Evolutionary conservation across 1,140 invertebrate species (phyloP), one percentile per base, ranked within the genome.

Genomic region (Steinernema feltiae): DNA sequence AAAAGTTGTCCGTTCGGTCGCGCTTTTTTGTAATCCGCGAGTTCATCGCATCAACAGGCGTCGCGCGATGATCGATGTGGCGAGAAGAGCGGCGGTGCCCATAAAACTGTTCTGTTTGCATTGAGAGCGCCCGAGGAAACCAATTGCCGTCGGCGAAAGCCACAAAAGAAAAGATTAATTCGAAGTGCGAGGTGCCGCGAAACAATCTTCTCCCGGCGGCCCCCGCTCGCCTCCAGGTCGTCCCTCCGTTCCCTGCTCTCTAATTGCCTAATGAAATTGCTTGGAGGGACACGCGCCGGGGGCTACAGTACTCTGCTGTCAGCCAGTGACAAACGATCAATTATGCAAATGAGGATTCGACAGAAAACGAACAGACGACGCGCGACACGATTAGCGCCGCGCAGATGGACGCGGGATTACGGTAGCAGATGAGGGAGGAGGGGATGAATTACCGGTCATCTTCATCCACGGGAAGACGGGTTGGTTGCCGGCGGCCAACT

Each of bases 381-480:
- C 72, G 41, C 32, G 72, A 73, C 41, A 35, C 35, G 41, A 73
- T 73, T 71, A 21, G 17, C n/a, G 30, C 17, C 21, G 72, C 30
- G n/a, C 7, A 31, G 2, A 30, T 7, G 30, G 2, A n/a, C 30
- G 35, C 30, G 70, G 3, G 70, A 31, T 29, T 32, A 32, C 31
- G 35, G 30, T 46, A 32, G 69, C 24, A 69, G 24, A 3, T 7
- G 30, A 48, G 12, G 21, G 69, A 32, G 71, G 27, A 73, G 63
- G 32, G 69, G 71, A 32, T 1, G 72, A 78, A 72, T 71, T 3
- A 79, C 78, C 78, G 32, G 35, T 69, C 78, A 79, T 79, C 35
- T 79, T 79, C 78, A 79, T 79, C 78, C 78, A 79, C 2, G 78
- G 78, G 48, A 79, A 79, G 21, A 79, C 78, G 30, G 78, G 78